phyloP scores from a whole-genome alignment of 2,797 vertebrate genomes.

The Muscicapa striata region DNA sequence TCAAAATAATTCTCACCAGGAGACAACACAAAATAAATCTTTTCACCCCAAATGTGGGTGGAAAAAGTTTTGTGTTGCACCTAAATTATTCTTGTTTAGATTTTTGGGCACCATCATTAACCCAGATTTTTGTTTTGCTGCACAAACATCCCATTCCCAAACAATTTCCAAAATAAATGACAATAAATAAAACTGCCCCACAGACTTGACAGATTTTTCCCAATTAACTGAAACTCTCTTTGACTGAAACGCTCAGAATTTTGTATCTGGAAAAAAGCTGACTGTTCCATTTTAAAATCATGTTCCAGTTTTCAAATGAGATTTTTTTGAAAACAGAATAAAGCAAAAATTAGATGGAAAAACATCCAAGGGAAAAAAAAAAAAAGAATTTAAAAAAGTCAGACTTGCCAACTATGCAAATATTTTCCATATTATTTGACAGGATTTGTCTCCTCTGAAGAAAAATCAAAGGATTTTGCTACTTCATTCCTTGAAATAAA shows the following conservation, averaged over 20 bases:
- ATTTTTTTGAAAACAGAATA: background rate
- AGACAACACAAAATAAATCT: background rate
- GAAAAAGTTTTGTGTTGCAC: background rate
- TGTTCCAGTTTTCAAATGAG: background rate
- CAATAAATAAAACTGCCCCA: background rate
- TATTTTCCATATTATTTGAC: constrained; percentile 31
- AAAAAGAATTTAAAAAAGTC: background rate
- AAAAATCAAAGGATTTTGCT: background rate
- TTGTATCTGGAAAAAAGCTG: background rate
- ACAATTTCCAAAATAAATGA: background rate
- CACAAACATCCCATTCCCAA: background rate
- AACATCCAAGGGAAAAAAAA: background rate
- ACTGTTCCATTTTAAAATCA: background rate
- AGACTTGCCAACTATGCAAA: constrained; percentile 10
- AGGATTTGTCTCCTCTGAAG: background rate
- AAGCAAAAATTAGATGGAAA: constrained; percentile 13
- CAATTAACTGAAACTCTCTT: background rate
- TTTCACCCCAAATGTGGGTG: background rate
- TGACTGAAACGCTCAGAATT: background rate
- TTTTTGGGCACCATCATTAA: background rate
- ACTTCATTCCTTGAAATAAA: background rate
- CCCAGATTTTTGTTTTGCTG: background rate
- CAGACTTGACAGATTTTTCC: background rate
- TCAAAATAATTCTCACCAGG: background rate
- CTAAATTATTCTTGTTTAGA: background rate